A percentile compares a stretch with the other conserved stretches of the same genome.
Conservation (phyloP, 2,113 vertebrate genomes). For the Eurystomus gularis region DNA sequence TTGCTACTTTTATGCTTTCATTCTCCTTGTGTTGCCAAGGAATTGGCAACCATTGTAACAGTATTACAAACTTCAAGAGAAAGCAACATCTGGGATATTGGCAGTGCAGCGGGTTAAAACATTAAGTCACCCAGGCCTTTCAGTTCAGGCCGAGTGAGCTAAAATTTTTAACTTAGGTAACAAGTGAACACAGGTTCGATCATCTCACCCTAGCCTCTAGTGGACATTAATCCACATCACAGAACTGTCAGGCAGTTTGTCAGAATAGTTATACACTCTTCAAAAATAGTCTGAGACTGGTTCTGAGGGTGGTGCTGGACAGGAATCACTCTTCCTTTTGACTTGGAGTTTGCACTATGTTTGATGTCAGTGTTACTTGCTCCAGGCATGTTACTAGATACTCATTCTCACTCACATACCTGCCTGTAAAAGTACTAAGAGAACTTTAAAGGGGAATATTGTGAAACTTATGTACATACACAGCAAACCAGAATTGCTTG, state of each 20-base stretch:
- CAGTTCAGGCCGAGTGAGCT: background rate
- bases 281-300: background rate
- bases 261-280: background rate
- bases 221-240: background rate
- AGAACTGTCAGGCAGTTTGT: background rate
- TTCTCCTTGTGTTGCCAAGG: background rate
- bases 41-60: background rate
- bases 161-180: background rate
- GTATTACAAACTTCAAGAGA: background rate
- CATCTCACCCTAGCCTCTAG: background rate
- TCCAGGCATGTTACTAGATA: background rate
- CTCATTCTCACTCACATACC: background rate
- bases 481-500: background rate
- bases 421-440: background rate
- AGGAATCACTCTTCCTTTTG: background rate
- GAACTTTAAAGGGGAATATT: background rate
- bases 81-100: background rate
- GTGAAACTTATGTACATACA: background rate
- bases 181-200: background rate
- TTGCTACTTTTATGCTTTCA: background rate
- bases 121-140: background rate
- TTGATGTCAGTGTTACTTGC: background rate
- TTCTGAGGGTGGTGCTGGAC: background rate
- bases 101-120: background rate
- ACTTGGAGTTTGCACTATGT: background rate